Evolutionary conservation across 2,797 vertebrate species (phyloP).

Genomic region (Esox masquinongy): DNA sequence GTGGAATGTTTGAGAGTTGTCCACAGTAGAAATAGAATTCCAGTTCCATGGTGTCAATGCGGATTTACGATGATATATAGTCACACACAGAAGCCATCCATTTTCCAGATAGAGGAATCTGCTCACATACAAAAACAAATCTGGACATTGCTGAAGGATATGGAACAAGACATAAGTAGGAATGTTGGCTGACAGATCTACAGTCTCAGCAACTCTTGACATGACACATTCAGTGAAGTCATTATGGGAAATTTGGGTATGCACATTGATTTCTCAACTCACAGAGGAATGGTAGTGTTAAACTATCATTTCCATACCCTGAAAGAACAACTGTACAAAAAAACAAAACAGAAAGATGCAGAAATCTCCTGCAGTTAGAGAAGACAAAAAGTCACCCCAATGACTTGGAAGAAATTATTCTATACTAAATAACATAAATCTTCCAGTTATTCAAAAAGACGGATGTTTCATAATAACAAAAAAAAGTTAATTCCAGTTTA

Average conservation of each 20-base stretch:
- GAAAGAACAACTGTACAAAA: neutral
- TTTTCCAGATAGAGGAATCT: neutral
- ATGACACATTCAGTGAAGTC: neutral
- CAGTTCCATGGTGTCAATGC: constrained; percentile 33
- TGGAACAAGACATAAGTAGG: constrained; percentile 43
- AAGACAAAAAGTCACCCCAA: constrained; percentile 12
- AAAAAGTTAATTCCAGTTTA: constrained; percentile 50
- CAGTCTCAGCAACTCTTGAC: constrained; percentile 19
- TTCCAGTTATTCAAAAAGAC: constrained; percentile 42
- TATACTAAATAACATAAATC: neutral
- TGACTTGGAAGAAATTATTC: constrained; percentile 13
- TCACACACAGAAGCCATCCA: constrained; percentile 11
- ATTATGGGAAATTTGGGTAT: neutral
- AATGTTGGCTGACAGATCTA: constrained; percentile 27
- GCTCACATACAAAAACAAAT: constrained; percentile 6
- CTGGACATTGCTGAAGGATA: constrained; percentile 26
- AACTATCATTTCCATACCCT: neutral
- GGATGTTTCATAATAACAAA: constrained; percentile 17
- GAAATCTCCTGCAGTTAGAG: neutral
- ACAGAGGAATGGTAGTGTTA: neutral
- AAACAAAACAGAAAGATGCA: neutral
- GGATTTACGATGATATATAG: constrained; percentile 14
- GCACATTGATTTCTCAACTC: neutral
- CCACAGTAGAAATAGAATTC: constrained; percentile 23
- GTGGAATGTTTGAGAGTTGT: constrained; percentile 10